These are phyloP conservation scores for Chromobotia macracanthus DNA, from an alignment of 2,797 vertebrate genomes.

Conservation along the genomic window DNA sequence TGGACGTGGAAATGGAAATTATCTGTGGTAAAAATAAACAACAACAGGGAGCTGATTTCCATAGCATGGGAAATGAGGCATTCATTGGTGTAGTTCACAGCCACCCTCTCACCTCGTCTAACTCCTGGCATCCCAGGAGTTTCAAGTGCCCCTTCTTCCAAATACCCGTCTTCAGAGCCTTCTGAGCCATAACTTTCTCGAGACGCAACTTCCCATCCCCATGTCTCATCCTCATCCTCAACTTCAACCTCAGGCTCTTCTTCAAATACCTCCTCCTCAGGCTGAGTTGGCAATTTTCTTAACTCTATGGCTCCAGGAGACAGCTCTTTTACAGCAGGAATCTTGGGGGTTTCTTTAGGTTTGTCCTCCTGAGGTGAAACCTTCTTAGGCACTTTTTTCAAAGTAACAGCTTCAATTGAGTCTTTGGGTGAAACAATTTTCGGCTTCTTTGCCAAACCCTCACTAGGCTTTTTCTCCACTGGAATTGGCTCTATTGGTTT, in stretches of 20 bases:
- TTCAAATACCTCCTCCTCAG: constrained; percentile 76
- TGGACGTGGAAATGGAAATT: constrained; percentile 69
- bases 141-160: constrained; percentile 76
- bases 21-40: constrained; percentile 67
- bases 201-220: constrained; percentile 79
- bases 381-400: constrained; percentile 73
- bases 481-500: constrained; percentile 65
- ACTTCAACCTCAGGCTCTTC: constrained; percentile 67
- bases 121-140: constrained; percentile 80
- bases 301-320: constrained; percentile 76
- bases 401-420: constrained; percentile 67
- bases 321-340: constrained; percentile 71
- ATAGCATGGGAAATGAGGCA: constrained; percentile 63
- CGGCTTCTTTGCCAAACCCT: constrained; percentile 66
- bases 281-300: constrained; percentile 75
- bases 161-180: constrained; percentile 74
- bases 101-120: constrained; percentile 86
- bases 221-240: constrained; percentile 74
- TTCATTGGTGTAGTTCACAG: constrained; percentile 68
- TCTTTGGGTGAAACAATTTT: constrained; percentile 72
- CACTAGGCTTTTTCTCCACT: constrained; percentile 67
- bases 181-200: constrained; percentile 74
- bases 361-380: constrained; percentile 70
- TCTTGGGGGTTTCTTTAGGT: constrained; percentile 52
- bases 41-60: constrained; percentile 57